phyloP scores from a whole-genome alignment of 2,113 vertebrate species.

The Antennarius striatus region DNA sequence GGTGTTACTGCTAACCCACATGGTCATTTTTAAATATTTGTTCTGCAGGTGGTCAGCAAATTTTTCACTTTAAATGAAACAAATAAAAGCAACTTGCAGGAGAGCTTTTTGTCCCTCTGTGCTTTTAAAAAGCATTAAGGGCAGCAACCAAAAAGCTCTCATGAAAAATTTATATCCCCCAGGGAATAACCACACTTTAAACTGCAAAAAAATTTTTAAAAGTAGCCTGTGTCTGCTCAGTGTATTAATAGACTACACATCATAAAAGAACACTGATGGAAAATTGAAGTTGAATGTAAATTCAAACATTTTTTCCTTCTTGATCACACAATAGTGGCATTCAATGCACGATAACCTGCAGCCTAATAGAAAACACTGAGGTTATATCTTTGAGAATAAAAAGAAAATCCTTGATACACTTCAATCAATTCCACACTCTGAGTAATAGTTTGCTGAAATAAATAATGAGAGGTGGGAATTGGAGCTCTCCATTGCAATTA shows the following conservation, averaged over 20 bases:
- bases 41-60: slow-evolving; percentile 43
- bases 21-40: slow-evolving; percentile 16
- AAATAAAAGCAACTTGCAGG: slow-evolving; percentile 60
- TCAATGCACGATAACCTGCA: slow-evolving; percentile 20
- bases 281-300: slow-evolving; percentile 36
- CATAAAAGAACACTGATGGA: slow-evolving; percentile 2
- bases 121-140: slow-evolving; percentile 67
- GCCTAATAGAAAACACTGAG: slow-evolving; percentile 8
- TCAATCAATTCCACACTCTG: slow-evolving; percentile 58
- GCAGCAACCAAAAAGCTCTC: slow-evolving; percentile 53
- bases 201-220: slow-evolving; percentile 46
- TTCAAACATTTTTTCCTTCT: background rate
- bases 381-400: slow-evolving; percentile 14
- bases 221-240: slow-evolving; percentile 22
- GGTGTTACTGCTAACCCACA: too few species aligned
- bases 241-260: slow-evolving; percentile 54
- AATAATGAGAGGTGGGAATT: slow-evolving; percentile 78
- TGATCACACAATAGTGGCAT: slow-evolving; percentile 22
- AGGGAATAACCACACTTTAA: slow-evolving; percentile 52
- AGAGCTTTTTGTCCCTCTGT: slow-evolving; percentile 52
- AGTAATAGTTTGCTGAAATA: slow-evolving; percentile 67
- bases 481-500: slow-evolving; percentile 73
- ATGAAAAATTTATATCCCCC: slow-evolving; percentile 66
- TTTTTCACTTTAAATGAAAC: slow-evolving; percentile 43
- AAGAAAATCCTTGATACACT: slow-evolving; percentile 33